Percentiles rank a stretch among this genome's conserved stretches.
Evolutionary conservation across 2,888 invertebrate species (phyloP).

Genomic region (Camponotus fellah): DNA sequence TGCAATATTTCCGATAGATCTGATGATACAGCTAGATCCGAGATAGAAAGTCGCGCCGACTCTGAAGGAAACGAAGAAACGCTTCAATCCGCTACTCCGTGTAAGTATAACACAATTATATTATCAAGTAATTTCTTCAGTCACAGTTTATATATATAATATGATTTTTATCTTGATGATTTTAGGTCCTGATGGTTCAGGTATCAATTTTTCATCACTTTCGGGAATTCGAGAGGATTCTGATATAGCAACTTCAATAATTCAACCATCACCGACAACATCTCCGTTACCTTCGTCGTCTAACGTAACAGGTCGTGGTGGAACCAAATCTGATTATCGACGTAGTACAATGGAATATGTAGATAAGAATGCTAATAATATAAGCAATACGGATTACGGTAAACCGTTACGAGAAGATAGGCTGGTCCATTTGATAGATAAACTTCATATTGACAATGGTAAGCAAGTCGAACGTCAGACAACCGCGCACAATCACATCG

Average conservation of each 20-base stretch:
- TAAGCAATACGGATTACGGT: slow-evolving; percentile 76
- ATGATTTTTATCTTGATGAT: not conserved
- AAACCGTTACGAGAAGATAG: slow-evolving; percentile 80
- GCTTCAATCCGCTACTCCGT: slow-evolving; percentile 80
- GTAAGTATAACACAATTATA: slow-evolving; percentile 69
- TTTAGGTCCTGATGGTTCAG: slow-evolving; percentile 29
- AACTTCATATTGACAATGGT: slow-evolving; percentile 80
- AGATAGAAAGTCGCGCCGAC: slow-evolving; percentile 86
- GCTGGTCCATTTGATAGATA: slow-evolving; percentile 80
- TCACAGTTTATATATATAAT: not conserved
- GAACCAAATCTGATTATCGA: slow-evolving; percentile 84
- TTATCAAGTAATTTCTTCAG: not conserved
- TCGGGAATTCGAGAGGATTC: slow-evolving; percentile 82
- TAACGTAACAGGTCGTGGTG: slow-evolving; percentile 84
- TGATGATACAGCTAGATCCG: slow-evolving; percentile 91
- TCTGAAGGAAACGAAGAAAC: slow-evolving; percentile 86
- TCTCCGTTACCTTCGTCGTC: slow-evolving; percentile 79
- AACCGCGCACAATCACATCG: slow-evolving; percentile 76
- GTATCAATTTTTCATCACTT: slow-evolving; percentile 79
- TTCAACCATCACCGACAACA: slow-evolving; percentile 81
- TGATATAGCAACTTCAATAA: slow-evolving; percentile 73
- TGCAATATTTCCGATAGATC: slow-evolving; percentile 86
- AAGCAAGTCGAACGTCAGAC: slow-evolving; percentile 76
- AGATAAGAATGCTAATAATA: slow-evolving; percentile 86
- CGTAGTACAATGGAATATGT: slow-evolving; percentile 85